A percentile compares a stretch with the other conserved stretches of the same genome.
phyloP scores from a whole-genome alignment of 23 tunicate species.

The Ascidia mentula region DNA sequence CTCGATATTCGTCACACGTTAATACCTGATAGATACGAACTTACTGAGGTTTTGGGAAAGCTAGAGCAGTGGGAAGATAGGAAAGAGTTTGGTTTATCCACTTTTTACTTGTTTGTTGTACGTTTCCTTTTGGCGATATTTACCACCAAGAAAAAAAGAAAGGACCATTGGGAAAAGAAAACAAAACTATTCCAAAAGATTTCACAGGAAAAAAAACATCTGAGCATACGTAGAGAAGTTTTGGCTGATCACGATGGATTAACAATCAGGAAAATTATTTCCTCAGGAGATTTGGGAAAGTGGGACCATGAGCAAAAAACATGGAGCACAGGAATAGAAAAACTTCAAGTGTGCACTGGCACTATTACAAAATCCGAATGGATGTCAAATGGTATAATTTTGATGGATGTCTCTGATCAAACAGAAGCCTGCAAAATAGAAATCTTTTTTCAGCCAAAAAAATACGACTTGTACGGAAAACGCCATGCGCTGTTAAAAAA shows the following conservation, averaged over 20 bases:
- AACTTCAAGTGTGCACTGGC: slow-evolving; percentile 49
- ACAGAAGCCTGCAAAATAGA: not conserved
- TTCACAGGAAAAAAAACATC: not conserved
- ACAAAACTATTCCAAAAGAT: not conserved
- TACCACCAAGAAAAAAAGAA: slow-evolving; percentile 16
- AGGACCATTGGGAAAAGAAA: slow-evolving; percentile 13
- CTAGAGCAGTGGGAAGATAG: slow-evolving; percentile 36
- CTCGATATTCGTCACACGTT: slow-evolving; percentile 49
- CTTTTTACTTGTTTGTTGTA: slow-evolving; percentile 44
- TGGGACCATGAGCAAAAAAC: slow-evolving; percentile 41
- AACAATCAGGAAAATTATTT: slow-evolving; percentile 28
- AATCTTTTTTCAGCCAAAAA: slow-evolving; percentile 35
- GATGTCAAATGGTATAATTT: slow-evolving; percentile 23
- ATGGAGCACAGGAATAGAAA: slow-evolving; percentile 21
- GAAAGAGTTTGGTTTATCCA: slow-evolving; percentile 51
- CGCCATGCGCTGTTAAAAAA: slow-evolving; percentile 7
- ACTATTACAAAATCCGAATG: slow-evolving; percentile 23
- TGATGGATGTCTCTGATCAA: slow-evolving; percentile 25
- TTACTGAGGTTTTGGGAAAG: slow-evolving; percentile 26
- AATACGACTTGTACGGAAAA: slow-evolving; percentile 21
- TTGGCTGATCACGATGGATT: slow-evolving; percentile 20
- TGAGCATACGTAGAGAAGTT: not conserved
- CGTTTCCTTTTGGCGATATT: slow-evolving; percentile 29
- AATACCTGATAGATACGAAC: not conserved
- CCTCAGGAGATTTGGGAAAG: slow-evolving; percentile 13